Evolutionary conservation across 2,113 vertebrate species (phyloP).

Genomic region (Leucopsar rothschildi): DNA sequence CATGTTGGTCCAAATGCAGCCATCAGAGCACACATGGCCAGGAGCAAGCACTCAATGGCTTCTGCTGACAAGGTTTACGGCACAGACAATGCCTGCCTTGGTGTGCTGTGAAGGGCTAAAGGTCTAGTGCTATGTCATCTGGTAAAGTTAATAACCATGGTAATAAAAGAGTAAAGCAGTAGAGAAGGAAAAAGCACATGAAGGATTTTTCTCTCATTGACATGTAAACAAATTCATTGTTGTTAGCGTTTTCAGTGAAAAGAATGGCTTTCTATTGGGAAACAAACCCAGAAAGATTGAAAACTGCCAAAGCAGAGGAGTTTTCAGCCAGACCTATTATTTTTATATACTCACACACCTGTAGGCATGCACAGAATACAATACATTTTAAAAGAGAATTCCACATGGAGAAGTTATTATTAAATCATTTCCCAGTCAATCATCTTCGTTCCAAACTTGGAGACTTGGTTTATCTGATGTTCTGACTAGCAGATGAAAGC

Average conservation of each 20-base stretch:
- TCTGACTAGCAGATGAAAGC: conserved; percentile 18
- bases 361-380: conserved; percentile 17
- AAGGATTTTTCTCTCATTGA: neutral
- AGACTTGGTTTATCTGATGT: neutral
- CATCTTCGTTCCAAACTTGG: conserved; percentile 9
- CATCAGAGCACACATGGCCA: accelerated
- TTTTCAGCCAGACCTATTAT: conserved; percentile 34
- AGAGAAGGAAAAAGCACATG: neutral
- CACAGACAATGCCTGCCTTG: neutral
- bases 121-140: neutral
- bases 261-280: conserved; percentile 17
- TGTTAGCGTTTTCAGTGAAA: neutral
- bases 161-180: neutral
- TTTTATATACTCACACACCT: conserved; percentile 41
- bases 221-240: conserved; percentile 32
- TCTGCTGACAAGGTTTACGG: neutral
- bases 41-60: neutral
- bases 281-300: conserved; percentile 27
- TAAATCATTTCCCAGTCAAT: conserved; percentile 53
- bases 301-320: conserved; percentile 29
- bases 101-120: neutral
- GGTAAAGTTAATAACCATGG: neutral
- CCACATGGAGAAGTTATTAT: conserved; percentile 33
- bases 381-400: conserved; percentile 45
- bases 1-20: neutral